Evolutionary conservation across 2,113 vertebrate species (phyloP).

Genomic region (Phainopepla nitens): DNA sequence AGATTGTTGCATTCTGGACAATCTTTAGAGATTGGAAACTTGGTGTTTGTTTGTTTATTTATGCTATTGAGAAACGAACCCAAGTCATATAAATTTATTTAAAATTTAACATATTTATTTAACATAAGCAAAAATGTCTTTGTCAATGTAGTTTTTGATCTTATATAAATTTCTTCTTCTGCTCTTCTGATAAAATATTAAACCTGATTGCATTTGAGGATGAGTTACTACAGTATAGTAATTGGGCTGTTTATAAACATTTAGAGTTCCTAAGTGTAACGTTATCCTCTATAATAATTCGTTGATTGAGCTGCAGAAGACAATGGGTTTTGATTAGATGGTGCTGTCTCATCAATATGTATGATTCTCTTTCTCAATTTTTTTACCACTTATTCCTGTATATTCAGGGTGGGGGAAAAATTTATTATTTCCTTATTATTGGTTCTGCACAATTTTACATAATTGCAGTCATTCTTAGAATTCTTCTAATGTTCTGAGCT

Average conservation of each 20-base stretch:
- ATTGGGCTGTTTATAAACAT: conserved; percentile 65
- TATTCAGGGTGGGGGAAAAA: neutral
- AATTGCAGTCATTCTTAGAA: conserved; percentile 1
- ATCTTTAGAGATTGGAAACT: neutral
- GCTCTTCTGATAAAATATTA: conserved; percentile 47
- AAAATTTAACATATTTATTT: neutral
- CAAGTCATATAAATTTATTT: neutral
- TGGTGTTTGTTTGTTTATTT: neutral
- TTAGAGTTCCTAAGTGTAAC: conserved; percentile 42
- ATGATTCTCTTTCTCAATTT: conserved; percentile 29
- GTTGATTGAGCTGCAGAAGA: conserved; percentile 57
- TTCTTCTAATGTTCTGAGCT: neutral
- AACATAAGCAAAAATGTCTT: neutral
- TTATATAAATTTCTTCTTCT: neutral
- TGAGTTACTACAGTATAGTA: neutral
- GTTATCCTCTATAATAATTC: conserved; percentile 58
- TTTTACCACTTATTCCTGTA: neutral
- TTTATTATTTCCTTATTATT: conserved; percentile 30
- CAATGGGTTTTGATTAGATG: conserved; percentile 58
- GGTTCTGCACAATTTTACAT: conserved; percentile 21
- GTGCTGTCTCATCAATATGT: conserved; percentile 50
- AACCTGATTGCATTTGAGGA: conserved; percentile 41
- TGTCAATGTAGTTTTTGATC: neutral
- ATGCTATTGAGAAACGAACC: neutral
- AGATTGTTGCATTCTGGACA: neutral